A percentile compares a stretch with the other conserved stretches of the same genome.
These are phyloP conservation scores for Amphiura filiformis DNA, from an alignment of 35 echinoderm and acorn worm species.

Conservation along the genomic window DNA sequence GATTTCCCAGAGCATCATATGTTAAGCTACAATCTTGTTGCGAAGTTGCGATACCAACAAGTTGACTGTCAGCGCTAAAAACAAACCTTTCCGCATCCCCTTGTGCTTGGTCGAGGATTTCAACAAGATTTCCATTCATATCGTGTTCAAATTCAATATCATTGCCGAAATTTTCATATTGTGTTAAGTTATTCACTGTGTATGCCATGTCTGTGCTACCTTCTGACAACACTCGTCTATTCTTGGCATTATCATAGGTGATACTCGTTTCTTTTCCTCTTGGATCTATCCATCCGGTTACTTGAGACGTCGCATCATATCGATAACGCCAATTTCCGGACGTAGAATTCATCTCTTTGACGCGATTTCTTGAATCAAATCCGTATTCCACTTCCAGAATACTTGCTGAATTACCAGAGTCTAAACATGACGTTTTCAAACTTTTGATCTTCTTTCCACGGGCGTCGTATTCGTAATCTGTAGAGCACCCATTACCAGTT, in stretches of 20 bases:
- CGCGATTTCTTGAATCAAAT: not conserved
- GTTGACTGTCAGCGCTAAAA: conserved; percentile 34
- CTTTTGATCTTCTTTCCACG: not conserved
- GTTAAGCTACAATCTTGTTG: conserved; percentile 25
- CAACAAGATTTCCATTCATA: conserved; percentile 29
- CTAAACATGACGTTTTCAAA: not conserved
- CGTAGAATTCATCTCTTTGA: not conserved
- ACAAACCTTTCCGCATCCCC: conserved; percentile 6
- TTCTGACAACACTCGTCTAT: conserved; percentile 19
- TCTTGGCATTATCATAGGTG: conserved; percentile 32
- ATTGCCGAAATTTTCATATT: conserved; percentile 41
- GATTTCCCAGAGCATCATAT: conserved; percentile 49
- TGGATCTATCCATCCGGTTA: conserved; percentile 44
- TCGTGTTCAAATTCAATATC: conserved; percentile 21
- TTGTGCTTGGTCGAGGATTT: conserved; percentile 1
- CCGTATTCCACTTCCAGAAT: not conserved
- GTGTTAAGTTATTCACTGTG: conserved; percentile 39
- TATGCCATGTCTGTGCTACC: conserved; percentile 20
- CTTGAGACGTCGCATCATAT: conserved; percentile 50
- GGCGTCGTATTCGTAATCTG: not conserved
- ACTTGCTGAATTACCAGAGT: not conserved
- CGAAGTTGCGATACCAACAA: not conserved
- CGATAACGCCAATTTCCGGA: conserved; percentile 22
- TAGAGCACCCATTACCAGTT: not conserved
- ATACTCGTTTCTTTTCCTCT: conserved; percentile 28